These are phyloP conservation scores for Euwallacea similis DNA, from an alignment of 1,140 invertebrate species.

Conservation along the genomic window DNA sequence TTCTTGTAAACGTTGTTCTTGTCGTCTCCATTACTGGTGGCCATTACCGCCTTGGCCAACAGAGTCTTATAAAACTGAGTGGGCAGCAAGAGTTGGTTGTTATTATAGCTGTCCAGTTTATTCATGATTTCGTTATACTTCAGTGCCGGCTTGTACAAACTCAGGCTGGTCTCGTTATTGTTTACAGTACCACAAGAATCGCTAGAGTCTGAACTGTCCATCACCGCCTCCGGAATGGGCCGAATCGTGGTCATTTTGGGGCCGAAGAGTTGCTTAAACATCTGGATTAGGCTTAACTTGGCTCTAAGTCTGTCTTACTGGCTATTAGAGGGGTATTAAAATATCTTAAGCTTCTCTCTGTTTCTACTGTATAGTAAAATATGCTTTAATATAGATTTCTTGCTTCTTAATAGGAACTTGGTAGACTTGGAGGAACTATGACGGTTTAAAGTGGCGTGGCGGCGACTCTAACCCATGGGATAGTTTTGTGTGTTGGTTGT, in stretches of 20 bases:
- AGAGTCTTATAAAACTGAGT: slow-evolving; percentile 77
- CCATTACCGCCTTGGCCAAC: slow-evolving; percentile 67
- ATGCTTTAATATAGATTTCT: slow-evolving; percentile 21
- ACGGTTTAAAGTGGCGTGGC: slow-evolving; percentile 10
- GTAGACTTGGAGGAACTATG: slow-evolving; percentile 41
- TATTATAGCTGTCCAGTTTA: slow-evolving; percentile 53
- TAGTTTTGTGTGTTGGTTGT: slow-evolving; percentile 1
- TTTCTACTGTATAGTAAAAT: slow-evolving; percentile 23
- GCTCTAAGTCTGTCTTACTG: background rate
- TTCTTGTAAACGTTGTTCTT: slow-evolving; percentile 53
- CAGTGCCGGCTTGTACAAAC: slow-evolving; percentile 47
- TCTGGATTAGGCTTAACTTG: slow-evolving; percentile 7
- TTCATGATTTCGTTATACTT: slow-evolving; percentile 53
- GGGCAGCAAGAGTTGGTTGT: slow-evolving; percentile 65
- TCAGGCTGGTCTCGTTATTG: slow-evolving; percentile 41
- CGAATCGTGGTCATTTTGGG: slow-evolving; percentile 47
- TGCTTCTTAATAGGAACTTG: slow-evolving; percentile 43
- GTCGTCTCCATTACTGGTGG: slow-evolving; percentile 45
- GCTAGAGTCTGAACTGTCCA: slow-evolving; percentile 51
- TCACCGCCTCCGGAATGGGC: slow-evolving; percentile 44
- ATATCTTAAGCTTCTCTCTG: slow-evolving; percentile 30
- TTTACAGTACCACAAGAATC: slow-evolving; percentile 44
- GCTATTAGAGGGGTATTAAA: slow-evolving; percentile 26
- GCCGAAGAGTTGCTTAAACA: slow-evolving; percentile 37
- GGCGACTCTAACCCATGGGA: slow-evolving; percentile 34